Evolutionary conservation across 2,113 vertebrate species (phyloP).

Genomic region (Ophthalmolycus amberensis): DNA sequence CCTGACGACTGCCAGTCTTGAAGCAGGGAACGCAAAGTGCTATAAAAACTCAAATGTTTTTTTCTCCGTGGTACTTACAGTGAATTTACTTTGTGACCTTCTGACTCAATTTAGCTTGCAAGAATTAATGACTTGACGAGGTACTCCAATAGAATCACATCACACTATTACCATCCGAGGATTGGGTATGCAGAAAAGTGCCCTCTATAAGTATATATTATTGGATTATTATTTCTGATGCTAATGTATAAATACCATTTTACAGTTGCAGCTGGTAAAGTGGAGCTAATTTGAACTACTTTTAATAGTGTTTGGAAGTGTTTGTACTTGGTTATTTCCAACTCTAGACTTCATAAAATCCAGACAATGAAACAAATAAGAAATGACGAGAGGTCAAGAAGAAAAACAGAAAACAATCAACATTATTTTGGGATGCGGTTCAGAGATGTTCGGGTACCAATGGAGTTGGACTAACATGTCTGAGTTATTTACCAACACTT

Average conservation of each 20-base stretch:
- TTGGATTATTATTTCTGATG: neutral
- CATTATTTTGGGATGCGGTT: neutral
- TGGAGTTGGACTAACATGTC: neutral
- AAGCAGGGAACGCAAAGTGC: conserved; percentile 53
- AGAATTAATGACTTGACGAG: conserved; percentile 18
- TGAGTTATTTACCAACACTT: neutral
- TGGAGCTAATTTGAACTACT: neutral
- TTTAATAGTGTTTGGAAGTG: neutral
- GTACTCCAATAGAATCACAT: neutral
- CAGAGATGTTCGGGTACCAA: neutral
- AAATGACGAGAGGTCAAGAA: too few relatives aligned
- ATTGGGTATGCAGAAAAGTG: neutral
- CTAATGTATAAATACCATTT: neutral
- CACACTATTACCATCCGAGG: neutral
- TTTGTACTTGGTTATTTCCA: neutral
- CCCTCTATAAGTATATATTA: neutral
- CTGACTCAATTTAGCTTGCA: conserved; percentile 25
- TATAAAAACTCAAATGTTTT: conserved; percentile 55
- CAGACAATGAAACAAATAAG: too few relatives aligned
- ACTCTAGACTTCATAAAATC: neutral
- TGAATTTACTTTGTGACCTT: conserved; percentile 52
- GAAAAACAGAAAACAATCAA: too few relatives aligned
- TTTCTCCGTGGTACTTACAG: conserved; percentile 24
- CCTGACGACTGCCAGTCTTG: conserved; percentile 73
- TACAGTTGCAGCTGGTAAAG: neutral